Conservation (phyloP, 1,140 invertebrate species). For the Drosophila malerkotliana region DNA sequence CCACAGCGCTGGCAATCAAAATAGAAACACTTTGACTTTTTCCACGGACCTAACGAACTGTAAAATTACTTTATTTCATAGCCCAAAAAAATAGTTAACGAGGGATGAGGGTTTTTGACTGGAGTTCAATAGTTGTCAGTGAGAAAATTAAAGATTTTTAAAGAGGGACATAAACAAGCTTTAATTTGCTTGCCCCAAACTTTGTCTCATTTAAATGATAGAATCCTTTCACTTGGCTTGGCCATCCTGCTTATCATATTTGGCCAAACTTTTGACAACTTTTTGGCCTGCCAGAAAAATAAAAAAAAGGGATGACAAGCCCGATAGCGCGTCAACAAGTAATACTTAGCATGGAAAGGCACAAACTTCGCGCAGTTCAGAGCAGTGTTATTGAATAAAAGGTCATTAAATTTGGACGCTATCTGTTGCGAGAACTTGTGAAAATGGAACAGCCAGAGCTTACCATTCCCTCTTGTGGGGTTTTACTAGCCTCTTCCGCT, state of each 20-base stretch:
- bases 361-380: slow-evolving; percentile 42
- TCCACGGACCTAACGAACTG: slow-evolving; percentile 3
- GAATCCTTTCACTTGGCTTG: slow-evolving; percentile 30
- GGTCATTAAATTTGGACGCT: slow-evolving; percentile 82
- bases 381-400: slow-evolving; percentile 81
- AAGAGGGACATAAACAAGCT: neutral
- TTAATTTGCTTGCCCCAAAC: neutral
- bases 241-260: slow-evolving; percentile 23
- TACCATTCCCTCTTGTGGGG: slow-evolving; percentile 14
- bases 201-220: slow-evolving; percentile 18
- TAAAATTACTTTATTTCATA: neutral
- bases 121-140: neutral
- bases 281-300: slow-evolving; percentile 28
- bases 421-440: slow-evolving; percentile 77
- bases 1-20: slow-evolving; percentile 20
- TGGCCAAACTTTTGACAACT: slow-evolving; percentile 25
- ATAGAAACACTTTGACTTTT: slow-evolving; percentile 23
- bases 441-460: slow-evolving; percentile 54
- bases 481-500: slow-evolving; percentile 80
- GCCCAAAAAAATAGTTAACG: neutral
- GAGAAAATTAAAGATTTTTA: neutral
- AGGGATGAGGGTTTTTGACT: neutral
- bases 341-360: slow-evolving; percentile 21
- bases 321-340: slow-evolving; percentile 22
- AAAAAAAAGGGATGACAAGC: slow-evolving; percentile 26